phyloP scores from a whole-genome alignment of 2,888 invertebrate genomes.

The Aricia artaxerxes region DNA sequence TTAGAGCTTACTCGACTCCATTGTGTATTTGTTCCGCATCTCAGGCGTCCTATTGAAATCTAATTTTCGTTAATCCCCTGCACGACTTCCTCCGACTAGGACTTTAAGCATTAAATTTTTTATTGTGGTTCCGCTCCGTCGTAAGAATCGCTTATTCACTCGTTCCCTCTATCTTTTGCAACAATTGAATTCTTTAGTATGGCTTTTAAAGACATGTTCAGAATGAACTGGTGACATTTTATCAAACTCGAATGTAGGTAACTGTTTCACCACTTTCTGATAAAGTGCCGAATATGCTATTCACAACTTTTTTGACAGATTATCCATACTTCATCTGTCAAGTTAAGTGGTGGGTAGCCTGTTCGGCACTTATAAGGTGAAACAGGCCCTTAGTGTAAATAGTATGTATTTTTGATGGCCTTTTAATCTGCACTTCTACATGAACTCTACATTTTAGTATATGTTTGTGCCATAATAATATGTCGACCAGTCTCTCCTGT shows the following conservation, averaged over 20 bases:
- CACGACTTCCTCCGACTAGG: conserved; percentile 55
- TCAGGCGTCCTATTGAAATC: conserved; percentile 79
- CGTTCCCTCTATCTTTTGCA: conserved; percentile 11
- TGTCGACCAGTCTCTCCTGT: not conserved
- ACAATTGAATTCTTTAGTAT: conserved; percentile 9
- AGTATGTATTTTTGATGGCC: not conserved
- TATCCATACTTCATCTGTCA: no score
- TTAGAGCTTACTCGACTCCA: conserved; percentile 57
- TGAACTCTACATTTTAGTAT: not conserved
- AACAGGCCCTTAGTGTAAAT: no score
- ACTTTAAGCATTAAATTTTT: conserved; percentile 58
- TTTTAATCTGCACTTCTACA: not conserved
- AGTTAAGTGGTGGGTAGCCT: no score
- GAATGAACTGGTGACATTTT: conserved; percentile 6
- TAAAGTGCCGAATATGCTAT: no score
- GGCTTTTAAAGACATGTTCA: conserved; percentile 20
- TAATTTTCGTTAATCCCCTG: conserved; percentile 76
- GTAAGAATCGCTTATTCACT: conserved; percentile 21
- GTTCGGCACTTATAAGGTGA: no score
- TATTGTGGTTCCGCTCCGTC: conserved; percentile 53
- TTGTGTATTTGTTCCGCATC: conserved; percentile 67
- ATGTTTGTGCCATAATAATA: not conserved
- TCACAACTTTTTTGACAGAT: no score
- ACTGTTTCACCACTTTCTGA: no score
- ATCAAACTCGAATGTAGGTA: not conserved